Percentiles rank a stretch among this genome's conserved stretches.
Conservation (phyloP, 2,888 invertebrate species). For the Nematopogon swammerdamellus region DNA sequence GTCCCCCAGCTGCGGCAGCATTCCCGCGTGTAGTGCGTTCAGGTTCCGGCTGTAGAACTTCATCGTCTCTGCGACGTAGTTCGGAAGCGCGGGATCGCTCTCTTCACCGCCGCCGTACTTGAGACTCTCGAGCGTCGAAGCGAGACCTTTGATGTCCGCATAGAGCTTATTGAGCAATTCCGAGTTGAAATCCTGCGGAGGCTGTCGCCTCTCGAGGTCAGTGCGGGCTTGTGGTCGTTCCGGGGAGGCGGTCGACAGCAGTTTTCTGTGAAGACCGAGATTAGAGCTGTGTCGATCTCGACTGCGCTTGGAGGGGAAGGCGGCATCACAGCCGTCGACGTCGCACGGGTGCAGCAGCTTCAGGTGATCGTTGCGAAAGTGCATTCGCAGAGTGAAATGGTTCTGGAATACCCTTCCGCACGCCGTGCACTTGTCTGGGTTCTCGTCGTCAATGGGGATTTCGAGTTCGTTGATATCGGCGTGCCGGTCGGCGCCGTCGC, state of each 20-base stretch:
- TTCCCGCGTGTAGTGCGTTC: constrained; percentile 37
- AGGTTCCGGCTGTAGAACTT: constrained; percentile 49
- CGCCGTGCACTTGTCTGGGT: constrained; percentile 80
- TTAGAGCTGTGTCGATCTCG: constrained; percentile 60
- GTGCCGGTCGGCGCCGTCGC: constrained; percentile 34
- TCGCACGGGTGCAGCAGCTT: constrained; percentile 88
- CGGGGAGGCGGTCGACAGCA: constrained; percentile 39
- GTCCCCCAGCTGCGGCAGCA: constrained; percentile 41
- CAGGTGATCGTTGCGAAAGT: constrained; percentile 88
- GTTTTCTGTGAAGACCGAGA: constrained; percentile 50
- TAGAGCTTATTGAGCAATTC: constrained; percentile 82
- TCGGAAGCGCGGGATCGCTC: constrained; percentile 38
- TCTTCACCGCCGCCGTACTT: constrained; percentile 46
- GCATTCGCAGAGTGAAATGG: constrained; percentile 85
- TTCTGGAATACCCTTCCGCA: constrained; percentile 90
- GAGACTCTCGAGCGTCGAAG: constrained; percentile 61
- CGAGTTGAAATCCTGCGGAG: constrained; percentile 66
- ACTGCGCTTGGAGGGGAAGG: constrained; percentile 81
- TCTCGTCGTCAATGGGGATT: constrained; percentile 84
- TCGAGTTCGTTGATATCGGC: constrained; percentile 58
- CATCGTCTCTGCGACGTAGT: constrained; percentile 48
- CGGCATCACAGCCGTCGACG: constrained; percentile 87
- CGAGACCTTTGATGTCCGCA: constrained; percentile 66
- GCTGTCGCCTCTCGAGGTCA: constrained; percentile 52
- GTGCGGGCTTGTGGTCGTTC: constrained; percentile 20